Percentiles rank a stretch among this genome's conserved stretches.
These are phyloP conservation scores for Lepeophtheirus nordmannii DNA, from an alignment of 2,888 invertebrate genomes.

Conservation along the genomic window DNA sequence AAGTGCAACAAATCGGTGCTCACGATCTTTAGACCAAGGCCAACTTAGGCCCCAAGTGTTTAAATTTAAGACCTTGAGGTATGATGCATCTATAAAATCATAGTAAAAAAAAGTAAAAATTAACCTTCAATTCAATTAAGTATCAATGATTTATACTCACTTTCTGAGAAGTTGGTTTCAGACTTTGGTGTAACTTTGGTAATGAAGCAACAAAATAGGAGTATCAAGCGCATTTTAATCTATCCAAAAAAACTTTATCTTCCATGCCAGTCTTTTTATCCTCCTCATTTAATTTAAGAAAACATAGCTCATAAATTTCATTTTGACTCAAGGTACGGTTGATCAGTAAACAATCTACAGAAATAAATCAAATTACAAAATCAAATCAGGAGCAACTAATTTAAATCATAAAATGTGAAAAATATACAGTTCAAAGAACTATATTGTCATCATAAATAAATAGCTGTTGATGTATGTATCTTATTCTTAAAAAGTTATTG, in stretches of 20 bases:
- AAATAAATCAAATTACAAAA: neutral
- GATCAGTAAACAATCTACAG: neutral
- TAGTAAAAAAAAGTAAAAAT: neutral
- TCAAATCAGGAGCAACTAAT: neutral
- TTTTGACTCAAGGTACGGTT: neutral
- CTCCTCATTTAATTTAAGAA: neutral
- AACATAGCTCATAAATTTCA: neutral
- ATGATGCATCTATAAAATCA: constrained; percentile 10
- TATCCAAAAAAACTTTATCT: neutral
- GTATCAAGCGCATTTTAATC: neutral
- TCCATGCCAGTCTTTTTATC: too few species aligned
- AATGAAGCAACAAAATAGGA: constrained; percentile 2
- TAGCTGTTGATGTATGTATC: neutral
- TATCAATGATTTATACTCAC: neutral
- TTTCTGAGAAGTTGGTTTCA: neutral
- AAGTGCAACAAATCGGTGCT: constrained; percentile 8
- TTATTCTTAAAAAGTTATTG: too few species aligned
- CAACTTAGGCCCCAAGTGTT: constrained; percentile 24
- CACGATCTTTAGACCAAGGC: constrained; percentile 15
- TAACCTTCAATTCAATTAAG: neutral
- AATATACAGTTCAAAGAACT: neutral
- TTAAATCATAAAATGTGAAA: neutral
- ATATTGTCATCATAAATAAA: too few species aligned
- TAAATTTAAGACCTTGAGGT: constrained; percentile 20
- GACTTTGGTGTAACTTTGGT: neutral